Base-by-base conservation (phyloP, 1,140 invertebrate species). In the Oscheius sp. region DNA sequence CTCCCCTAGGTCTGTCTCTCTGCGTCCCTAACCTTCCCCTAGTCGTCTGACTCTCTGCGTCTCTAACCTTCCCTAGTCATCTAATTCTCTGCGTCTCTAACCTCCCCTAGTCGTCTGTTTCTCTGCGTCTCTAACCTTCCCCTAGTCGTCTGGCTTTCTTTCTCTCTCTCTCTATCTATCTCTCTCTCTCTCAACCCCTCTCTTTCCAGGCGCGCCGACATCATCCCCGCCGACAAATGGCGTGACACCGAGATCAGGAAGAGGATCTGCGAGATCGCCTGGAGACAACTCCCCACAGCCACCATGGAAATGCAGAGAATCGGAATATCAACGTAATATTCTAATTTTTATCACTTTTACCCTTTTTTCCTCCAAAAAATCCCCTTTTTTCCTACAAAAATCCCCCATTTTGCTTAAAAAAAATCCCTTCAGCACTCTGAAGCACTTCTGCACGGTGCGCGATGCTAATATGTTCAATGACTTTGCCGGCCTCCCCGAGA, bases 281-380 rank as follows among this genome's bases (percentile, higher is more conserved):
- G 49, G 49, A 55, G 28, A 26, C 49, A 55, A 23, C 49, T 55
- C 7, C 49, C 49, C 7, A 55, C 49, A 26, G 49, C 49, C 23
- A 55, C 49, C 7, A 55, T 55, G 49, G 49, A 55, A 23, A 55
- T 55, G 49, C 49, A 55, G 49, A 55, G 49, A 23, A 23, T 55
- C 7, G 49, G 49, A 23, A 55, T 55, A 55, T 55, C 49, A 15
- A 55, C 15, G 49, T 55, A 18, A 23, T 20, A 10, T 32, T 18
- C n/a, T n/a, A n/a, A 36, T 63, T 4, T 18, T 32, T 63, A 13
- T 13, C 7, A 32, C 59, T 63, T 63, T 63, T 4, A 7, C n/a
- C n/a, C n/a, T n/a, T n/a, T n/a, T n/a, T n/a, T n/a, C n/a, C n/a
- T n/a, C n/a, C n/a, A n/a, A n/a, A n/a, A n/a, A n/a, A n/a, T n/a